Evolutionary conservation across 2,113 vertebrate species (phyloP).

Genomic region (Phylloscopus whistleri): DNA sequence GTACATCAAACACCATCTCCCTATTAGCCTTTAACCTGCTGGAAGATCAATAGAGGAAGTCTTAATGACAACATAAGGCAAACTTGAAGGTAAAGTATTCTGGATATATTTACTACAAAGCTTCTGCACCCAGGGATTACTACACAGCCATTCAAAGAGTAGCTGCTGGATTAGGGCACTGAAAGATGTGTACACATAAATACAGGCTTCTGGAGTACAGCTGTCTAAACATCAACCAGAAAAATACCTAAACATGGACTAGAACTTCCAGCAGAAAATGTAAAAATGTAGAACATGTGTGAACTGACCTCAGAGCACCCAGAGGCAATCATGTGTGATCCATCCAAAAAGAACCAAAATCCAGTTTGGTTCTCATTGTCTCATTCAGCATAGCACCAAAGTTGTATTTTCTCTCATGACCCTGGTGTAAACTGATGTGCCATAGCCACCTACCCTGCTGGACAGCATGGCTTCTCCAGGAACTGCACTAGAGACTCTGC

Average conservation of each 20-base stretch:
- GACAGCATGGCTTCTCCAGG: not conserved
- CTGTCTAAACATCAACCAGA: not conserved
- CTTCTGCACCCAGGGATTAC: not conserved
- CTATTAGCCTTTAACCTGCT: not conserved
- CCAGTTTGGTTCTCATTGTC: too few species aligned
- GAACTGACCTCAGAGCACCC: not conserved
- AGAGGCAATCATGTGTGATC: not conserved
- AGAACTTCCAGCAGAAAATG: not conserved
- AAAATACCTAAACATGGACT: not conserved
- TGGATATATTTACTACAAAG: not conserved
- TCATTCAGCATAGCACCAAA: not conserved
- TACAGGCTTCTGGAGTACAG: not conserved
- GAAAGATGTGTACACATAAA: not conserved
- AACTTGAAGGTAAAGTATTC: not conserved
- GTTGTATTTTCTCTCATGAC: not conserved
- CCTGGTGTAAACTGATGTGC: not conserved
- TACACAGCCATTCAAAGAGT: not conserved
- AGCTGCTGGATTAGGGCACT: not conserved
- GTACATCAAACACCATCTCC: not conserved
- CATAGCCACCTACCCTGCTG: not conserved
- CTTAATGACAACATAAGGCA: not conserved
- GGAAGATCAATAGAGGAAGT: not conserved
- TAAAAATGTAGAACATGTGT: not conserved
- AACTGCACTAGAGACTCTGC: not conserved
- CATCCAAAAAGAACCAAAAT: not conserved